These are phyloP conservation scores for Bombycilla garrulus DNA, from an alignment of 2,113 vertebrate species.

Conservation along the genomic window DNA sequence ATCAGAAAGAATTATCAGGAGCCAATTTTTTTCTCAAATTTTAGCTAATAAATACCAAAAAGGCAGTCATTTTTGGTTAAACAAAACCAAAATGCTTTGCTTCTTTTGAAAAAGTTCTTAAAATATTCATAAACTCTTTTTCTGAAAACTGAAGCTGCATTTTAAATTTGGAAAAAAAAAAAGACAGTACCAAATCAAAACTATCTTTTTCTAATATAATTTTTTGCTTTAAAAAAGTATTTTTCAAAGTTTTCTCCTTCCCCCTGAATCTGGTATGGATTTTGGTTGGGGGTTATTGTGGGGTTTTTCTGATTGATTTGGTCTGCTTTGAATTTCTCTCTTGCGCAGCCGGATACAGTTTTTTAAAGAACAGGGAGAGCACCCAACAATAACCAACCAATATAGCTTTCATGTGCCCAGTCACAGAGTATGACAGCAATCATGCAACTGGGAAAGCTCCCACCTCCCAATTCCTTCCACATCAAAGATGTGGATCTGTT, in stretches of 20 bases:
- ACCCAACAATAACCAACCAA: not conserved
- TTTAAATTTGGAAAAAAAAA: not conserved
- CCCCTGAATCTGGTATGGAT: not conserved
- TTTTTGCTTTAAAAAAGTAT: not conserved
- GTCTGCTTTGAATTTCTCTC: not conserved
- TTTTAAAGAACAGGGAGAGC: not conserved
- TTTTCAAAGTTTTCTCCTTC: not conserved
- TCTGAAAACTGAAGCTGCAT: not conserved
- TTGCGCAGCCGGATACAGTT: not conserved
- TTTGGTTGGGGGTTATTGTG: not conserved
- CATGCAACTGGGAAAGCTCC: not conserved
- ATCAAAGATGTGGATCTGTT: constrained; percentile 35
- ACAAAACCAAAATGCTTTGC: not conserved
- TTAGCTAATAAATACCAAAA: not conserved
- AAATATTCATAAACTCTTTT: not conserved
- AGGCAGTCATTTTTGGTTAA: not conserved
- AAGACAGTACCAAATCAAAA: not conserved
- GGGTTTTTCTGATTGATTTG: not conserved
- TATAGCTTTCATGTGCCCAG: not conserved
- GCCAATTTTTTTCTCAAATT: not conserved
- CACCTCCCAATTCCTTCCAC: not conserved
- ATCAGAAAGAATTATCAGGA: not conserved
- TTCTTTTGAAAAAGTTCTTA: not conserved
- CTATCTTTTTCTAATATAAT: not conserved
- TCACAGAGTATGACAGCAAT: not conserved